Base-by-base conservation (phyloP, 2,888 invertebrate genomes). In the Carpatolechia fugitivella region DNA sequence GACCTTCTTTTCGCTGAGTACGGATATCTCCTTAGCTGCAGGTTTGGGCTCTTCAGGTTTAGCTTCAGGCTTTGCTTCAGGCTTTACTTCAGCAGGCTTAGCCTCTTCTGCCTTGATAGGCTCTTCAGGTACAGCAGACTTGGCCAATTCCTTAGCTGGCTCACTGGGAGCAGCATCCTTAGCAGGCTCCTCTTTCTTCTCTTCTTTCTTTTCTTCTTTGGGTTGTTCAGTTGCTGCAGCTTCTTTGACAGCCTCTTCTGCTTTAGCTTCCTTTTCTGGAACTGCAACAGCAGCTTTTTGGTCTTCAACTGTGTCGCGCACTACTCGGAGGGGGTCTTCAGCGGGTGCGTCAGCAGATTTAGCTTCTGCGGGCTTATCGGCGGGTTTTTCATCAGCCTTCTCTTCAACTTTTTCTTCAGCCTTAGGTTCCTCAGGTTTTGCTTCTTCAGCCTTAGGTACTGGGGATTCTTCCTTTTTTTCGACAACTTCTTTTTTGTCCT, bases 291-390 rank as follows among this genome's bases (percentile, higher is more conserved):
- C 60, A 55, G 62, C 69, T 61, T 76, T 68, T 52, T 85, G 72
- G 52, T 80, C 84, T 54, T 79, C 81, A 20, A 81, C 75, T 6
- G 86, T 82, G 50, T 85, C 88, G 36, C 90, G 84, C 14, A 85
- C 74, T 55, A 87, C 82, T 35, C 86, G 74, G 13, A 79, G 66
- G 40, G 67, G 67, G 14, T 84, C 84, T 29, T 80, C 80, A 52
- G 61, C 35, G 5, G 60, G 31, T 61, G 40, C 56, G 4, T 56
- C 57, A 29, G 52, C 56, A 13, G 69, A 56, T 56, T 71, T 71
- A 44, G 50, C 11, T 18, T 58, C 54, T 49, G 56, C 56, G 18
- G 63, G 57, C 40, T 56, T 64, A 60, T 14, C 51, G 60, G 36
- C 50, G 30, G 61, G 56, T 56, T 69, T 69, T 8, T 54, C 38